phyloP scores from a whole-genome alignment of 2,113 vertebrate species.

The Pyxicephalus adspersus region DNA sequence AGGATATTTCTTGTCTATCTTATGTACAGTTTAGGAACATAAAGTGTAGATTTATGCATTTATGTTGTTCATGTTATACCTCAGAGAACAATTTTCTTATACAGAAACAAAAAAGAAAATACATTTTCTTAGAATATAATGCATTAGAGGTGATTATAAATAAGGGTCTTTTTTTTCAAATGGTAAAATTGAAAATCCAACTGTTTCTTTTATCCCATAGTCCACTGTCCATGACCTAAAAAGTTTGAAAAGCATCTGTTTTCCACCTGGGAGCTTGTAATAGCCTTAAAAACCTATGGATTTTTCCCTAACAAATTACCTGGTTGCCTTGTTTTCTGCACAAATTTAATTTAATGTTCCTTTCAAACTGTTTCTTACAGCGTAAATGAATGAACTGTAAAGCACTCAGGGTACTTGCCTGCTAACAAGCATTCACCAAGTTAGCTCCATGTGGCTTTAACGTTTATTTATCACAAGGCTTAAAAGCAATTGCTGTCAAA shows the following conservation, averaged over 20 bases:
- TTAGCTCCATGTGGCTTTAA: conserved; percentile 41
- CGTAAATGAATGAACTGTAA: conserved; percentile 42
- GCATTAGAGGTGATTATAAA: not conserved
- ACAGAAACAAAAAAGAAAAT: not conserved
- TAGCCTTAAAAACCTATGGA: conserved; percentile 44
- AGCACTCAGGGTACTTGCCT: conserved; percentile 37
- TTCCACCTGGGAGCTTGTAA: conserved; percentile 37
- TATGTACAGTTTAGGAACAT: too few species aligned
- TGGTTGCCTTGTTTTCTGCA: conserved; percentile 38
- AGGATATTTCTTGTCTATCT: too few species aligned
- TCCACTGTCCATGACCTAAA: conserved; percentile 16
- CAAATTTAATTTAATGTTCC: conserved; percentile 53
- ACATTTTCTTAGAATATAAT: not conserved
- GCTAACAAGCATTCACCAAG: conserved; percentile 49
- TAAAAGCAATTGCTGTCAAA: conserved; percentile 15
- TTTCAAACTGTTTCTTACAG: conserved; percentile 46
- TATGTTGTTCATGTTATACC: too few species aligned
- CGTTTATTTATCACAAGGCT: conserved; percentile 46
- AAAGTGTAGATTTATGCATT: too few species aligned
- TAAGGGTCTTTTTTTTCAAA: not conserved
- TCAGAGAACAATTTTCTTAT: too few species aligned
- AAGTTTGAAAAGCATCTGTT: conserved; percentile 37
- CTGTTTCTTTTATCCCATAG: conserved; percentile 36
- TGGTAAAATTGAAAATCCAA: conserved; percentile 1
- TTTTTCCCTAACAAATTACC: conserved; percentile 36